Conservation (phyloP, 2,797 vertebrate genomes). For the Xyrichtys novacula region DNA sequence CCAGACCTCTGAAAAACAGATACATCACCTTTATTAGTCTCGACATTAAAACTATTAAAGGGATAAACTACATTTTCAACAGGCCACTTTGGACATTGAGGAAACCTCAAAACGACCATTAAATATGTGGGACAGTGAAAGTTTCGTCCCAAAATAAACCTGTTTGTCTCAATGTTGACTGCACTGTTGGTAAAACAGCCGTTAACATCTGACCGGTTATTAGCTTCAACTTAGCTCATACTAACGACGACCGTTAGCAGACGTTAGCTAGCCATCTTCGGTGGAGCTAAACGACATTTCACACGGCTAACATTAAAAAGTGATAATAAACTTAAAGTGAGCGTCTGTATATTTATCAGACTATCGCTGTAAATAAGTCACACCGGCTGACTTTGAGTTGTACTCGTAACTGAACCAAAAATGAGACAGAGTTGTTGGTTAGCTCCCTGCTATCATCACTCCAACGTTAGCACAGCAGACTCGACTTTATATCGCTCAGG, state of each 20-base stretch:
- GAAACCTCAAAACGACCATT: background rate
- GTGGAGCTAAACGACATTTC: background rate
- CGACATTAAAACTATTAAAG: no score
- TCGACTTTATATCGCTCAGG: background rate
- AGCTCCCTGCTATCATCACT: conserved; percentile 52
- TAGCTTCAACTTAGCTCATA: conserved; percentile 9
- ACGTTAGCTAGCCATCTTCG: background rate
- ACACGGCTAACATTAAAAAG: rapidly evolving
- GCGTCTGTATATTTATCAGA: background rate
- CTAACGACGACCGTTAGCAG: background rate
- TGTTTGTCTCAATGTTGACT: no score
- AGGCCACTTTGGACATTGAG: no score
- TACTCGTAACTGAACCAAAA: background rate
- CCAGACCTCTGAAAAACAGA: no score
- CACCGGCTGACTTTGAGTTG: background rate
- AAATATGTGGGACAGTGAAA: background rate
- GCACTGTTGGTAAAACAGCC: conserved; percentile 1
- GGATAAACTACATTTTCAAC: no score
- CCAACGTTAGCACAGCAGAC: conserved; percentile 48
- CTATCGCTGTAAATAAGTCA: rapidly evolving
- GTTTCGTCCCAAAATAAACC: no score
- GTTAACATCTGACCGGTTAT: conserved; percentile 25
- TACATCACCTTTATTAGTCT: no score
- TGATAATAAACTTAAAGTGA: background rate
- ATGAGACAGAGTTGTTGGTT: conserved; percentile 32